Conservation (phyloP, 2,797 vertebrate genomes). For the Oreortyx pictus region DNA sequence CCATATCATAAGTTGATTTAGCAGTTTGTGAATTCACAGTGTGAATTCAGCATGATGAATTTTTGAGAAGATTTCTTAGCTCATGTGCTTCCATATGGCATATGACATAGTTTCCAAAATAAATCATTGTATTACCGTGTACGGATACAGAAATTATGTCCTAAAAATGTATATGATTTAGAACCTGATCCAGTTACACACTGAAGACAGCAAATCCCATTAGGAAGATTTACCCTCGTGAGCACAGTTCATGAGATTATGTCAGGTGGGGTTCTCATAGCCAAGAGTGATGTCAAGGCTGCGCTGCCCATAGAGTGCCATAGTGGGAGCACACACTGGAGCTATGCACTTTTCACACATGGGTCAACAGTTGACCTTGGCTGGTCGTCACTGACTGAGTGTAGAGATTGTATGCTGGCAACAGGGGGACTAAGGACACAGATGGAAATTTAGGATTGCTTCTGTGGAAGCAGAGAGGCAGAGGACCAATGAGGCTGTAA, state of each 20-base stretch:
- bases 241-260: too few relatives aligned
- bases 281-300: neutral
- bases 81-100: neutral
- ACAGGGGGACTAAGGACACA: neutral
- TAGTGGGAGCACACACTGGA: neutral
- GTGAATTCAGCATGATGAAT: neutral
- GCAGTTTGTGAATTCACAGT: neutral
- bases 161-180: neutral
- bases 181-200: too few relatives aligned
- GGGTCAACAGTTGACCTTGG: neutral
- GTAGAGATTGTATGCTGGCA: neutral
- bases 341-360: accelerated
- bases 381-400: neutral
- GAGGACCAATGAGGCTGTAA: neutral
- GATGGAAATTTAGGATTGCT: neutral
- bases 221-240: too few relatives aligned
- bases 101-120: neutral
- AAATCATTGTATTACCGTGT: neutral
- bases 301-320: accelerated
- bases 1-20: neutral
- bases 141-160: neutral
- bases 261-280: neutral
- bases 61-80: neutral
- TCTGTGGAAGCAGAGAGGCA: neutral
- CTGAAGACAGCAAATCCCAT: too few relatives aligned